Conservation (phyloP, 1,140 invertebrate species). For the Phortica variegata region DNA sequence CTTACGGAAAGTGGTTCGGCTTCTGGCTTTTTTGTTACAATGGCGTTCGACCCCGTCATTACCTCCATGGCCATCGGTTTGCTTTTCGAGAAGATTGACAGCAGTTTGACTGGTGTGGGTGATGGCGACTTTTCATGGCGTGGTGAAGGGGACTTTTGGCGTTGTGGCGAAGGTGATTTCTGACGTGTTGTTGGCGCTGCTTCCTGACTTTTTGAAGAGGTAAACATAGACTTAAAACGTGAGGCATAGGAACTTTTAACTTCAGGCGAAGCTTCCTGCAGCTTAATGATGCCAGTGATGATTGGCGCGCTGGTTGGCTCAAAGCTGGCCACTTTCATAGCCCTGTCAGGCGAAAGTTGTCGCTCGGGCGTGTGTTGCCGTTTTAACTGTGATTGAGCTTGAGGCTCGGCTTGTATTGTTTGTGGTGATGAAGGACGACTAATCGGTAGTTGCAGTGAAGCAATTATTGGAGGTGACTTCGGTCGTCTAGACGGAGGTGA, state of each 20-base stretch:
- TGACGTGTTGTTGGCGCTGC: slow-evolving; percentile 4
- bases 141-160: slow-evolving; percentile 4
- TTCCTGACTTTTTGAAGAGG: slow-evolving; percentile 23
- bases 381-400: slow-evolving; percentile 20
- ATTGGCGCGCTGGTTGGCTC: slow-evolving; percentile 1
- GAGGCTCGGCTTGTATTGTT: slow-evolving; percentile 11
- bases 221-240: slow-evolving; percentile 45
- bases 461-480: slow-evolving; percentile 32
- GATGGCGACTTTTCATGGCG: slow-evolving; percentile 38
- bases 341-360: slow-evolving; percentile 32
- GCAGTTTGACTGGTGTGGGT: slow-evolving; percentile 19
- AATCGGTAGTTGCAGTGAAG: slow-evolving; percentile 30
- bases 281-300: slow-evolving; percentile 7
- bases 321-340: slow-evolving; percentile 19
- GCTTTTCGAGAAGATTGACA: slow-evolving; percentile 32
- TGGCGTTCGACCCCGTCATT: slow-evolving; percentile 19
- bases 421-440: slow-evolving; percentile 21
- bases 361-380: slow-evolving; percentile 43
- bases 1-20: slow-evolving; percentile 40
- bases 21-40: slow-evolving; percentile 34
- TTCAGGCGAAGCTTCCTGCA: slow-evolving; percentile 30
- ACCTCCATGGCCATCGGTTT: slow-evolving; percentile 37
- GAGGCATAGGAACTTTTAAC: slow-evolving; percentile 40
- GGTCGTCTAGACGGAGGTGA: slow-evolving; percentile 10
- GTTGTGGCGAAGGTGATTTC: slow-evolving; percentile 28